phyloP scores from a whole-genome alignment of 2,797 vertebrate genomes.

The Loriculus beryllinus region DNA sequence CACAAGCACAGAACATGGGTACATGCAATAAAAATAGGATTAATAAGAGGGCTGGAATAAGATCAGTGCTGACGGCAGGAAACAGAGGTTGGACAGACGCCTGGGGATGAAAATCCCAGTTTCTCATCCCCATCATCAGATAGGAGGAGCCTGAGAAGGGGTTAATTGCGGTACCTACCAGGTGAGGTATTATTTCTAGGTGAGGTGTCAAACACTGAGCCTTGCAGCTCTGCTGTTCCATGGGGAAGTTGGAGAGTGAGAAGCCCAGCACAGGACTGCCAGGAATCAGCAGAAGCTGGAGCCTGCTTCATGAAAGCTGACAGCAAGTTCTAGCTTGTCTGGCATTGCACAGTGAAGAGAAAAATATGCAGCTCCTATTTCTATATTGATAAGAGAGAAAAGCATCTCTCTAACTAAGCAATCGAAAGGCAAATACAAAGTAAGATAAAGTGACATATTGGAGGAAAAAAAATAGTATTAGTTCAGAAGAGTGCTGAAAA shows the following conservation, averaged over 20 bases:
- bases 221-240: neutral
- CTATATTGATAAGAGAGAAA: neutral
- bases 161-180: neutral
- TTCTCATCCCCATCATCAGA: neutral
- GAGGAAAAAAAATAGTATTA: neutral
- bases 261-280: neutral
- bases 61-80: neutral
- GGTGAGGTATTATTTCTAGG: neutral
- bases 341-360: neutral
- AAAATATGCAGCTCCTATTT: neutral
- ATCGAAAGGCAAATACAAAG: neutral
- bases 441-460: neutral
- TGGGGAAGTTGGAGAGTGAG: accelerated
- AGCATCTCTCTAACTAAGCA: neutral
- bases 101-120: neutral
- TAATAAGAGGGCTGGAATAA: neutral
- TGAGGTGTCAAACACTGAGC: neutral
- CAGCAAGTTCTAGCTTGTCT: slow-evolving; percentile 3
- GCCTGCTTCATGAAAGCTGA: neutral
- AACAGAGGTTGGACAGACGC: neutral
- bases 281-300: neutral
- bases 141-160: neutral
- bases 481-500: neutral
- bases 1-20: neutral
- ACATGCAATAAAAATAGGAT: neutral